phyloP scores from a whole-genome alignment of 2,888 invertebrate species.

The Orthosia gothica region DNA sequence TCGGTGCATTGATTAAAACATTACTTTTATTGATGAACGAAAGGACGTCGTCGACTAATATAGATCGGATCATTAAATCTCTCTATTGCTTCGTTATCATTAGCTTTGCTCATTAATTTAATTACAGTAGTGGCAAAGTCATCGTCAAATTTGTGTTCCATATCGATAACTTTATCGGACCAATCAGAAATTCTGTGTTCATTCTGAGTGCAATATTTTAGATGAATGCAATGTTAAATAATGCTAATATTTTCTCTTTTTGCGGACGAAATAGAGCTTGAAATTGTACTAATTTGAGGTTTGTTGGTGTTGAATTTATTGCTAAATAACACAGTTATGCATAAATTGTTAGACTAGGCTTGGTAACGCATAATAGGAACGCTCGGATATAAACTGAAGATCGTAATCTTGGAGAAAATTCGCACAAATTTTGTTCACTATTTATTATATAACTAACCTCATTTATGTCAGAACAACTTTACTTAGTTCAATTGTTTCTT shows the following conservation, averaged over 20 bases:
- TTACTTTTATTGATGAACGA: conserved; percentile 4
- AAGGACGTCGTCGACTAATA: conserved; percentile 22
- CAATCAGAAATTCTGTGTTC: conserved; percentile 8
- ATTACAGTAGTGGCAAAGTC: conserved; percentile 18
- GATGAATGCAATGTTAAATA: conserved; percentile 21
- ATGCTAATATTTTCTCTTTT: conserved; percentile 45
- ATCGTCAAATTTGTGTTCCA: conserved; percentile 18
- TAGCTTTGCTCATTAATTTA: conserved; percentile 31
- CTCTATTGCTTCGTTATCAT: conserved; percentile 19
- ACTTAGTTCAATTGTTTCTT: not conserved
- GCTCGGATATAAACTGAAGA: not conserved
- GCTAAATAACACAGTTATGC: conserved; percentile 33
- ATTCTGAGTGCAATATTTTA: conserved; percentile 22
- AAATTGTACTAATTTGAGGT: conserved; percentile 59
- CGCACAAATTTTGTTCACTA: not conserved
- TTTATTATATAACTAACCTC: not conserved
- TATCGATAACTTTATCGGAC: conserved; percentile 19
- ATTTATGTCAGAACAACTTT: not conserved
- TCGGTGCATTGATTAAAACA: conserved; percentile 27
- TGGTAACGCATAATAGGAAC: not conserved
- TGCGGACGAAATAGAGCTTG: conserved; percentile 54
- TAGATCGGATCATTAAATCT: conserved; percentile 3
- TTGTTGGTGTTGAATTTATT: conserved; percentile 48
- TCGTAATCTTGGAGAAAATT: not conserved
- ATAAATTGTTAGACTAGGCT: conserved; percentile 21